Evolutionary conservation across 2,888 invertebrate species (phyloP).

Genomic region (Eilema sororculum): DNA sequence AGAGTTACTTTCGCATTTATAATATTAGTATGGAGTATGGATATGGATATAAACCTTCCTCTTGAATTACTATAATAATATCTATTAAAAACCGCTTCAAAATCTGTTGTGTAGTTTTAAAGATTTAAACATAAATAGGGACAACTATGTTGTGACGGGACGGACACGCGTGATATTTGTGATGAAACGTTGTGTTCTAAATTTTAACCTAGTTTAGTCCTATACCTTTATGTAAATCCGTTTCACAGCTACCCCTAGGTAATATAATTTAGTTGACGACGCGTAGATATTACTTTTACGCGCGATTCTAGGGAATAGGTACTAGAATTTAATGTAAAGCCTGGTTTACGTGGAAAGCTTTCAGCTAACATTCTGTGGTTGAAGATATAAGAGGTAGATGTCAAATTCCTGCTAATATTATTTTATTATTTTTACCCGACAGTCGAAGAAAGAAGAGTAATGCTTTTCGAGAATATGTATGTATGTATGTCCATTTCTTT

Average conservation of each 20-base stretch:
- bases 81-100: no score
- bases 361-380: background rate
- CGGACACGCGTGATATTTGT: background rate
- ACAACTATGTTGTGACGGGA: no score
- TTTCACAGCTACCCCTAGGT: background rate
- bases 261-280: background rate
- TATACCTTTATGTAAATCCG: background rate
- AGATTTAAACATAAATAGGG: no score
- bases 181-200: background rate
- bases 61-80: no score
- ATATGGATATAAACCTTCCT: no score
- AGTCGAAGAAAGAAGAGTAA: no score
- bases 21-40: no score
- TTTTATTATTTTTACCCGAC: no score
- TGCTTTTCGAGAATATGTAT: no score
- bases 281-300: background rate
- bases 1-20: no score
- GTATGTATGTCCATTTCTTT: no score
- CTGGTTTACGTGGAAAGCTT: background rate
- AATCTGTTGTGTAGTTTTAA: no score
- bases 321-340: background rate
- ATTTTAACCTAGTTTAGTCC: background rate
- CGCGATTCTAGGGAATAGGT: background rate
- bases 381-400: background rate
- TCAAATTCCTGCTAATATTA: background rate